Evolutionary conservation across 2,113 vertebrate genomes (phyloP).

Genomic region (Leucosticte australis): DNA sequence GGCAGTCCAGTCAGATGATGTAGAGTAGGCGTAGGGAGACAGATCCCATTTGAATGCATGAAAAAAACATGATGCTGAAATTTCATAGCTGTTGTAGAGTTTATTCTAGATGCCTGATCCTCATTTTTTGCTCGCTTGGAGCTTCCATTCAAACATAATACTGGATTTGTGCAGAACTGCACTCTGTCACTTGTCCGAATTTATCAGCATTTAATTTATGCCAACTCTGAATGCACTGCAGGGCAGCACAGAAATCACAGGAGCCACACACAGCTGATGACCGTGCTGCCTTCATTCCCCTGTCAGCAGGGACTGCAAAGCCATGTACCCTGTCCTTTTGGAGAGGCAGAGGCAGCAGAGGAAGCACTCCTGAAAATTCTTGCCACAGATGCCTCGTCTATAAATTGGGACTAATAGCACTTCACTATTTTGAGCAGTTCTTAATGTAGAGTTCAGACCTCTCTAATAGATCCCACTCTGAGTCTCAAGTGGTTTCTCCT

Average conservation of each 20-base stretch:
- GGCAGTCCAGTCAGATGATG: conserved; percentile 61
- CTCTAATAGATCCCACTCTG: conserved; percentile 39
- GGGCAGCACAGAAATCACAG: conserved; percentile 1
- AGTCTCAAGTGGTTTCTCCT: conserved; percentile 43
- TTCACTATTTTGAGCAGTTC: conserved; percentile 30
- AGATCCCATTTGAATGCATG: conserved; percentile 70
- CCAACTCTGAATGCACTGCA: not conserved
- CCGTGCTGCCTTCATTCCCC: not conserved
- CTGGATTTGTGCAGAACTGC: conserved; percentile 12
- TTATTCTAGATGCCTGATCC: conserved; percentile 41
- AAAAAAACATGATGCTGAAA: conserved; percentile 68
- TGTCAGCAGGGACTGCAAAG: not conserved
- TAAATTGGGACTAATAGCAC: conserved; percentile 56
- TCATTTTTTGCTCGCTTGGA: conserved; percentile 21
- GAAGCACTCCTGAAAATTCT: conserved; percentile 6
- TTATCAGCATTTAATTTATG: conserved; percentile 46
- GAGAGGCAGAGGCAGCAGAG: not conserved
- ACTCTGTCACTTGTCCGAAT: conserved; percentile 14
- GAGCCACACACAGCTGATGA: not conserved
- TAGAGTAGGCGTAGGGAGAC: conserved; percentile 27
- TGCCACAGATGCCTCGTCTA: not conserved
- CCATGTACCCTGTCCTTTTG: not conserved
- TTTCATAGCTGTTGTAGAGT: conserved; percentile 57
- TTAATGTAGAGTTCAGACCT: conserved; percentile 48
- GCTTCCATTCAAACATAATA: conserved; percentile 40